Base-by-base conservation (phyloP, 2,113 vertebrate genomes). In the Chaetodon auriga region DNA sequence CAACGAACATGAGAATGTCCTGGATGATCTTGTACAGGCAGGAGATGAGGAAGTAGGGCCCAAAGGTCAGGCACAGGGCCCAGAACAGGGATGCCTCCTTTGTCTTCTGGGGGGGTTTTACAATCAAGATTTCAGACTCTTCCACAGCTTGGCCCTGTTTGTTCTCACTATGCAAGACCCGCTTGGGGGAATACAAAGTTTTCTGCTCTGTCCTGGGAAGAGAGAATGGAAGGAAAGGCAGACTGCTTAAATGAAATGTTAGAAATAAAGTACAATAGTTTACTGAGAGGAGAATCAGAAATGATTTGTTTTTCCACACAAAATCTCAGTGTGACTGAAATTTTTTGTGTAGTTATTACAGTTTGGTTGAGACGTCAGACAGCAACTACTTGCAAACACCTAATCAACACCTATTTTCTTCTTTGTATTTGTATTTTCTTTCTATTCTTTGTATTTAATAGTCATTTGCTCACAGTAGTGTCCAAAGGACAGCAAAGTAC, bases 41-140 rank as follows among this genome's bases (percentile, higher is more conserved):
- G 92, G 97, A 99, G 95, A 98, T 95, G 85, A 99, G 94, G 90
- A 99, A 99, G 91, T 99, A 97, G 0, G 98, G 98, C 11, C 97
- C 98, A 2, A 99, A 99, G 16, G 97, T 96, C 86, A 96, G 94
- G 84, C 97, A 99, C 69, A 99, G 91, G 7, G 97, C 97, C 92
- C 96, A 96, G 30, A 97, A 92, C 25, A 99, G 95, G 3, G 98
- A 99, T 0, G 98, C 96, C 10, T 97, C 92, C 36, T 83, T 87
- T 2, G 80, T 93, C 88, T 94, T 96, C 72, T 86, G 91, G 3
- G 90, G 48, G 2, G 87, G 71, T 87, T 95, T 97, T 12, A 97
- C 69, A 11, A 99, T 95, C 85, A 99, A 86, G 62, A 97, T 96
- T 91, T 99, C 97, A 0, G 94, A 95, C 92, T 99, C 98, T 54